Evolutionary conservation across 2,888 invertebrate genomes (phyloP).

Genomic region (Nineta flava): DNA sequence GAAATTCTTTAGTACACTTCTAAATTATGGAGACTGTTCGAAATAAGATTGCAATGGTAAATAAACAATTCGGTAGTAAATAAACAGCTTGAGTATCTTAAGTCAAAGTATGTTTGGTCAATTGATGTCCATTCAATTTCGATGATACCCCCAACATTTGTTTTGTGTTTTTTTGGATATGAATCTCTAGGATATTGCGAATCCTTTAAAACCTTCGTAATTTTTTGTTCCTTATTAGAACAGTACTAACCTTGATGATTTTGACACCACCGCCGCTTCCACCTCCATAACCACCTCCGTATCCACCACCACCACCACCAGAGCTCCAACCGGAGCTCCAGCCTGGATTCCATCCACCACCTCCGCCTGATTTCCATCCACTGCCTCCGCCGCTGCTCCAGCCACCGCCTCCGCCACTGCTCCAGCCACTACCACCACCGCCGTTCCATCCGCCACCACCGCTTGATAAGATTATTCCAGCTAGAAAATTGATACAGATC

Average conservation of each 20-base stretch:
- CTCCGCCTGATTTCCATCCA: background rate
- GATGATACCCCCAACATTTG: background rate
- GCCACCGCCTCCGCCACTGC: background rate
- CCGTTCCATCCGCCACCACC: background rate
- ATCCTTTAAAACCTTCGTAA: too few species aligned
- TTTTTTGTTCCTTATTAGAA: too few species aligned
- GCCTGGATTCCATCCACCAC: background rate
- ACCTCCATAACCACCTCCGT: background rate
- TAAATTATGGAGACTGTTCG: background rate
- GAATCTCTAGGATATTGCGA: too few species aligned
- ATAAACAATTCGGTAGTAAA: background rate
- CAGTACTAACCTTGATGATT: slow-evolving; percentile 1
- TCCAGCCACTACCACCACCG: background rate
- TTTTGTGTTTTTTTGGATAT: too few species aligned
- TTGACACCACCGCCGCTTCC: slow-evolving; percentile 1
- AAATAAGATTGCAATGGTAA: too few species aligned
- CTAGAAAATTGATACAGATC: background rate
- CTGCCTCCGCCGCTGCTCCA: background rate
- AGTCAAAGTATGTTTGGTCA: too few species aligned
- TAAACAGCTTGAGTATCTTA: too few species aligned
- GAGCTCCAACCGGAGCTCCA: background rate
- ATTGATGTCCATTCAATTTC: too few species aligned
- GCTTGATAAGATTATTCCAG: background rate
- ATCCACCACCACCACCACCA: background rate
- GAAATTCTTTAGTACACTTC: background rate